Percentiles rank a stretch among this genome's conserved stretches.
Evolutionary conservation across 2,888 invertebrate genomes (phyloP).

Genomic region (Tinea pellionella): DNA sequence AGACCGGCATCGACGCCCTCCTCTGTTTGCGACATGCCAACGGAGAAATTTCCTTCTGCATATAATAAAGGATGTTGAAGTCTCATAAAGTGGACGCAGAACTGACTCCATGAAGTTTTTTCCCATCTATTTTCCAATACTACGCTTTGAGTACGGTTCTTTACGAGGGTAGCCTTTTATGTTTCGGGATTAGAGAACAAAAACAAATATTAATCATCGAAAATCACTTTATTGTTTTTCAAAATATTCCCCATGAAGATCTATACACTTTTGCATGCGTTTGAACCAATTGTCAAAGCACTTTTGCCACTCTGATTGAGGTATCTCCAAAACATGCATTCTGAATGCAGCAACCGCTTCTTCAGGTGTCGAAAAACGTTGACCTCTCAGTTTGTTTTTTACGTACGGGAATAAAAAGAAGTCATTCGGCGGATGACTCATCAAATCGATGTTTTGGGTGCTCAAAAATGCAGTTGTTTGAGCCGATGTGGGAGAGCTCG

Average conservation of each 20-base stretch:
- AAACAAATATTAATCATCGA: conserved; percentile 4
- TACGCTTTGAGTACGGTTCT: too few relatives aligned
- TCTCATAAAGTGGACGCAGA: too few relatives aligned
- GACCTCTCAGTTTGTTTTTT: not conserved
- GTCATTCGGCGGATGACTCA: too few relatives aligned
- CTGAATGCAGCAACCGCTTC: not conserved
- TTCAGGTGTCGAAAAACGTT: not conserved
- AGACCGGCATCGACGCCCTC: conserved; percentile 14
- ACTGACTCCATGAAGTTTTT: too few relatives aligned
- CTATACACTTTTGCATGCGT: not conserved
- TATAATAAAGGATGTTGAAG: too few relatives aligned
- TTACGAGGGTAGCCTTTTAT: not conserved
- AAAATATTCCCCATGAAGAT: conserved; percentile 2
- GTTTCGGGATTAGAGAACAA: conserved; percentile 2
- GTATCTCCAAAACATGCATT: not conserved
- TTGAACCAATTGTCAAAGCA: not conserved
- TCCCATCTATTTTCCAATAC: too few relatives aligned
- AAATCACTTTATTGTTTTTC: conserved; percentile 3
- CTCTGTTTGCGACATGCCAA: not conserved
- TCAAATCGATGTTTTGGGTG: too few relatives aligned
- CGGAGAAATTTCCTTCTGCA: too few relatives aligned
- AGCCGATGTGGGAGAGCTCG: too few relatives aligned
- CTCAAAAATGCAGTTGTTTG: too few relatives aligned
- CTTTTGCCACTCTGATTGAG: not conserved
- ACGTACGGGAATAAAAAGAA: too few relatives aligned